These are phyloP conservation scores for Oxyteleia sp. DNA, from an alignment of 2,888 invertebrate species.

Conservation along the genomic window DNA sequence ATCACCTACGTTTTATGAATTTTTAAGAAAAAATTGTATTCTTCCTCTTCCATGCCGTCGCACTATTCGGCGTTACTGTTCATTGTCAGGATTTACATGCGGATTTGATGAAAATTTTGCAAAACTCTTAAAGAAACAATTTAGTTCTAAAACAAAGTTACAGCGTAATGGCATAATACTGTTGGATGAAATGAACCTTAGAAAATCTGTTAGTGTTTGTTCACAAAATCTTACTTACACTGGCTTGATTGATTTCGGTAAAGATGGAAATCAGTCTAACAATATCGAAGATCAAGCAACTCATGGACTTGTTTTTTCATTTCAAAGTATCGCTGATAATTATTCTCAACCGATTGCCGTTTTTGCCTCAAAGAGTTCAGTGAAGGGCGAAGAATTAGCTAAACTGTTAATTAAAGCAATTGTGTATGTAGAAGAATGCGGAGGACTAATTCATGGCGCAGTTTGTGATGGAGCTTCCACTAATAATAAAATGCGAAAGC, in stretches of 20 bases:
- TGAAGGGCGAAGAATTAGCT: constrained; percentile 62
- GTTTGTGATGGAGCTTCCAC: constrained; percentile 51
- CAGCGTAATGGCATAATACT: constrained; percentile 63
- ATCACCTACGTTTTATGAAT: constrained; percentile 71
- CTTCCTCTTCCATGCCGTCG: constrained; percentile 69
- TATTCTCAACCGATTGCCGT: constrained; percentile 73
- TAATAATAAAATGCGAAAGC: constrained; percentile 46
- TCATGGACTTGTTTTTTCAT: constrained; percentile 68
- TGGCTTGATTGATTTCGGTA: constrained; percentile 73
- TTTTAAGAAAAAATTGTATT: constrained; percentile 67
- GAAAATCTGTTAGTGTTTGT: constrained; percentile 66
- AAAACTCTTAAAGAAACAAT: constrained; percentile 56
- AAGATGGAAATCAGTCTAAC: constrained; percentile 51
- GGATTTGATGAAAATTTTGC: constrained; percentile 72
- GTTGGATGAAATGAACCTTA: constrained; percentile 72
- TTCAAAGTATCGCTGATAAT: constrained; percentile 65
- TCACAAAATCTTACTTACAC: constrained; percentile 63
- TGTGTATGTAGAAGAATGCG: constrained; percentile 48
- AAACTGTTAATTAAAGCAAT: constrained; percentile 55
- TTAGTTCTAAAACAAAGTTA: constrained; percentile 39
- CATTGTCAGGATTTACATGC: constrained; percentile 52
- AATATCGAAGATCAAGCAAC: constrained; percentile 59
- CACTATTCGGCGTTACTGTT: constrained; percentile 68
- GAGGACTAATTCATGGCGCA: constrained; percentile 49
- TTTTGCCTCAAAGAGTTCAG: constrained; percentile 71